Evolutionary conservation across 92 coral and sea anemone genomes (phyloP), one percentile per base, ranked within the genome.

Genomic region (Phenganax marumi): DNA sequence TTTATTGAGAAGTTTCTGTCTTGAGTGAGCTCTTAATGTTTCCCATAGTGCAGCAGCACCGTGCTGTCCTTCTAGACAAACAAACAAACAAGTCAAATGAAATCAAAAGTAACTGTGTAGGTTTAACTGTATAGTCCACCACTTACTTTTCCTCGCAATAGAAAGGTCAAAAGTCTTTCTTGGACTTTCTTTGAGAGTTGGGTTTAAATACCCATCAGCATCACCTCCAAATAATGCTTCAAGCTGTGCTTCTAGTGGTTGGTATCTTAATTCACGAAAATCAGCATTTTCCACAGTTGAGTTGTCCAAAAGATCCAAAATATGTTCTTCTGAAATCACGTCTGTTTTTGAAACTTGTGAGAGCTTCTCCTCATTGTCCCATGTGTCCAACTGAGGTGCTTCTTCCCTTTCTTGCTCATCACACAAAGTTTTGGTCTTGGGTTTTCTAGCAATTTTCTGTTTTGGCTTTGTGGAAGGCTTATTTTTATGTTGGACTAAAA

Each of bases 1-100:
- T 75, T 95, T 87, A 63, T 73, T 81, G 52, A 89, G 89, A 18
- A 95, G 89, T 75, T 92, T 95, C 48, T 82, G 79, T 58, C 86
- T 80, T 8, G 98, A 95, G 60, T 87, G 89, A 61, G 83, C 89
- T 77, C 98, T 87, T 33, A 95, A 85, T 0, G 83, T 81, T 13
- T 87, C 77, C 98, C 98, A 95, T 49, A 95, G 68, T 10, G 91
- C 97, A n/a, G 87, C 89, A 3, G 97, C 98, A 46, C 98, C 98
- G 48, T 89, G 73, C 10, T 91, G 90, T 60, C 97, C 76, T 39
- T 86, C 86, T 78, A 50, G 17, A 52, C 14, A 50, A 12, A 22
- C 3, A 69, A 56, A 56, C 17, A 56, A 33, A 33, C 43, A 33
- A 33, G 43, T 33, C 43, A 33, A 33, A 2, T 33, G 43, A 33